Percentiles rank a stretch among this genome's conserved stretches.
phyloP scores from a whole-genome alignment of 2,113 vertebrate species.

The Nibea coibor region DNA sequence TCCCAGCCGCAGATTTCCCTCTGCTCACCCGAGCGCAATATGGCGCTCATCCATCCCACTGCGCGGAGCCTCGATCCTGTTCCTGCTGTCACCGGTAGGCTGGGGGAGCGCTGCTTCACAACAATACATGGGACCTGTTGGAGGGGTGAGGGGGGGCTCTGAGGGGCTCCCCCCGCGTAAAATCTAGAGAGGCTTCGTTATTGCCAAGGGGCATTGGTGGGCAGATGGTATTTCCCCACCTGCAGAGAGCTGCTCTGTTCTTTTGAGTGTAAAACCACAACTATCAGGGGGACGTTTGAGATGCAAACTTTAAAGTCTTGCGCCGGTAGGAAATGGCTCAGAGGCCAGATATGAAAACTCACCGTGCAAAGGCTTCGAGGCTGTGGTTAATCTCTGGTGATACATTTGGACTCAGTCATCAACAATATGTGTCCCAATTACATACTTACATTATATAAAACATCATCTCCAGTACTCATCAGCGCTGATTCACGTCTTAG shows the following conservation, averaged over 20 bases:
- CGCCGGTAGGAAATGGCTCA: not conserved
- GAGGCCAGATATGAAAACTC: not conserved
- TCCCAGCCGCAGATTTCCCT: conserved; percentile 48
- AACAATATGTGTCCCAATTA: not conserved
- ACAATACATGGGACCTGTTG: not conserved
- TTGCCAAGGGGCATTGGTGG: not conserved
- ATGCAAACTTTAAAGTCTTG: not conserved
- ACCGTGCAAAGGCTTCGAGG: not conserved
- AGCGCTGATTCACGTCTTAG: not conserved
- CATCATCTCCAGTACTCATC: not conserved
- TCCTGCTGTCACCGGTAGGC: conserved; percentile 16
- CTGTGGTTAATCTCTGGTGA: not conserved
- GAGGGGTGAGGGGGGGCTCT: not conserved
- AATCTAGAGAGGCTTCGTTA: not conserved
- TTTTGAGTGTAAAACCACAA: not conserved
- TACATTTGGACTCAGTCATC: not conserved
- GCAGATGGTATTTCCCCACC: not conserved
- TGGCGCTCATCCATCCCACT: conserved; percentile 67
- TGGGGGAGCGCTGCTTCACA: not conserved
- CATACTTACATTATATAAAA: not conserved
- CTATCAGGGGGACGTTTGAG: not conserved
- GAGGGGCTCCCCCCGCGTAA: not conserved
- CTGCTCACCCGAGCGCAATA: conserved; percentile 72
- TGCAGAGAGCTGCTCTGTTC: not conserved
- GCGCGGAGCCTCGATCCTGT: not conserved